A percentile compares a stretch with the other conserved stretches of the same genome.
phyloP scores from a whole-genome alignment of 2,113 vertebrate species.

The Bagarius yarrelli region DNA sequence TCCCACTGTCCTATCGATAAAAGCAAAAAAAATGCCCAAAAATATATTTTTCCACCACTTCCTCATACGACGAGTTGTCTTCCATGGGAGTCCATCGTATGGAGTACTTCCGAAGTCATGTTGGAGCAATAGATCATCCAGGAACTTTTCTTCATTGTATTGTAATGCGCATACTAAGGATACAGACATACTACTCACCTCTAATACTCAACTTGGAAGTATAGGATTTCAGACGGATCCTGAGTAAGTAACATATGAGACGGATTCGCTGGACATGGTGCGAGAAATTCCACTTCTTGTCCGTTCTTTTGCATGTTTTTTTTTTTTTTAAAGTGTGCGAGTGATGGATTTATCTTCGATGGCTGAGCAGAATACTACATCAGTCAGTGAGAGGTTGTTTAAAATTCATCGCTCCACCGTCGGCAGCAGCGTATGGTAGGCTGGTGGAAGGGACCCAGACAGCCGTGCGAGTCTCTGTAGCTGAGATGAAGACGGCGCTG shows the following conservation, averaged over 20 bases:
- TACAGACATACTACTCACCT: too few species aligned
- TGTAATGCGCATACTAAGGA: too few species aligned
- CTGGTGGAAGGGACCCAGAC: not conserved
- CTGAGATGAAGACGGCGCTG: constrained; percentile 25
- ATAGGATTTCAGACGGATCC: too few species aligned
- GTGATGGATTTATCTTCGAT: constrained; percentile 32
- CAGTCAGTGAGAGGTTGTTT: constrained; percentile 14
- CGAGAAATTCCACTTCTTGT: constrained; percentile 1
- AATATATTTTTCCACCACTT: too few species aligned
- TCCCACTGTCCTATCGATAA: too few species aligned
- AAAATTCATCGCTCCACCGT: constrained; percentile 23
- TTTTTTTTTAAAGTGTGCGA: not conserved
- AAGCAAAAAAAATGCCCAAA: too few species aligned
- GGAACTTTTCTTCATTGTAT: too few species aligned
- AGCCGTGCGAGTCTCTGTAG: not conserved
- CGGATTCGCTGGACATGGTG: constrained; percentile 16
- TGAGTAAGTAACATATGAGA: constrained; percentile 4
- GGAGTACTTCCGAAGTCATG: too few species aligned
- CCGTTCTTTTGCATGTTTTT: not conserved
- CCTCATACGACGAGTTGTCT: too few species aligned
- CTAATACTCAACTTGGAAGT: too few species aligned
- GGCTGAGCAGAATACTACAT: constrained; percentile 25
- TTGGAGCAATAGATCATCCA: too few species aligned
- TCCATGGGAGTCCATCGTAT: too few species aligned
- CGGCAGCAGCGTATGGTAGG: not conserved